Percentiles rank a stretch among this genome's conserved stretches.
phyloP scores from a whole-genome alignment of 2,888 invertebrate species.

The Nephrotoma appendiculata region DNA sequence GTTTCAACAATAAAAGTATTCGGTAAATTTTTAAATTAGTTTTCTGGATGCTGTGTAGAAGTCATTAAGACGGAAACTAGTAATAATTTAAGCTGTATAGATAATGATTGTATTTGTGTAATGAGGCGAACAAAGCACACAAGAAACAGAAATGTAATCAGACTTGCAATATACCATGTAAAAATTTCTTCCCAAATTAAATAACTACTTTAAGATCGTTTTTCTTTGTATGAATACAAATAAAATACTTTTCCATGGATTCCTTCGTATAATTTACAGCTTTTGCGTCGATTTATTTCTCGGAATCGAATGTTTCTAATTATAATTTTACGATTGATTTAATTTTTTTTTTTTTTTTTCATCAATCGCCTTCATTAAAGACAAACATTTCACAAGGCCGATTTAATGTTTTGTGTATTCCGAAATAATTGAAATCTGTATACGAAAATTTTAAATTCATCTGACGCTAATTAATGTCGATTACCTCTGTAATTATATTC shows the following conservation, averaged over 20 bases:
- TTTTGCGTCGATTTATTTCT: background rate
- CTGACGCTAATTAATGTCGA: background rate
- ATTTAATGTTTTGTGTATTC: background rate
- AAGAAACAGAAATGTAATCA: background rate
- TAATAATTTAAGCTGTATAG: background rate
- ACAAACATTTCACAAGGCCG: background rate
- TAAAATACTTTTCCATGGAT: background rate
- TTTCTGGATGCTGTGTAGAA: background rate
- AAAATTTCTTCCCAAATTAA: background rate
- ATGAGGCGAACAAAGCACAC: background rate
- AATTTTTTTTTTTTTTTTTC: background rate
- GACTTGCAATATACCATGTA: background rate
- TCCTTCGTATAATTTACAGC: background rate
- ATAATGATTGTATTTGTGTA: background rate
- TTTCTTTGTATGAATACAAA: background rate
- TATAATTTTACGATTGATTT: background rate
- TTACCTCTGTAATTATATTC: background rate
- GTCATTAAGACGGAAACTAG: background rate
- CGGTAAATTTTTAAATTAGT: background rate
- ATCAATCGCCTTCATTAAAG: background rate
- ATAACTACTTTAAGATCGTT: background rate
- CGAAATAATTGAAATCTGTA: background rate
- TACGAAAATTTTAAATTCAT: background rate
- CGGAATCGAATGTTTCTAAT: background rate
- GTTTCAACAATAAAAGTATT: background rate